These are phyloP conservation scores for Lasiurus borealis DNA, from an alignment of 2,113 vertebrate genomes.

Conservation along the genomic window DNA sequence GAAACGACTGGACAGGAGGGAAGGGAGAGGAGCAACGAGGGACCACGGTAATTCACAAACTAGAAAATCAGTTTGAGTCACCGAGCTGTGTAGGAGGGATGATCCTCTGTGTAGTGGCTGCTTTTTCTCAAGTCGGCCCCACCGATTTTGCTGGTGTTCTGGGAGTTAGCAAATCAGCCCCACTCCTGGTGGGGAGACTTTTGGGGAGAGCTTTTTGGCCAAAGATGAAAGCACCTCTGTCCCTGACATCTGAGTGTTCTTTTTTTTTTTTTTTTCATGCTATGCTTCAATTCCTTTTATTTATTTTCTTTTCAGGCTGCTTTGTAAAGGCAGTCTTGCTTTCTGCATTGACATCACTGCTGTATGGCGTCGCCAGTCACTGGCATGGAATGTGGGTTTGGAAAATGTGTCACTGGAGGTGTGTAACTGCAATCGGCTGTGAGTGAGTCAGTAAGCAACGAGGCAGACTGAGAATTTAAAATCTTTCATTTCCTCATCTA, in stretches of 20 bases:
- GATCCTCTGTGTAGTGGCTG: not conserved
- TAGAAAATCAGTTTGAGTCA: constrained; percentile 66
- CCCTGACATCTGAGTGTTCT: constrained; percentile 15
- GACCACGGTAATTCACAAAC: constrained; percentile 41
- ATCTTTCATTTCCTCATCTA: not conserved
- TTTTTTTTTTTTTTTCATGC: not conserved
- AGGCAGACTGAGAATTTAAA: not conserved
- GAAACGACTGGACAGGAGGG: constrained; percentile 6
- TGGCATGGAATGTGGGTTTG: not conserved
- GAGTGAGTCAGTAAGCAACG: not conserved
- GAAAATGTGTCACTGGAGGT: not conserved
- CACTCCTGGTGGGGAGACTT: not conserved
- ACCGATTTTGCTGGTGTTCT: not conserved
- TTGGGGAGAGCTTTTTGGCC: not conserved
- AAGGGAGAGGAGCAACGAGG: not conserved
- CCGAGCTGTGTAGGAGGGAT: constrained; percentile 36
- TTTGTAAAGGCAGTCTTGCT: constrained; percentile 2
- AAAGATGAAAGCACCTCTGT: constrained; percentile 16
- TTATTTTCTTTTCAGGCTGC: not conserved
- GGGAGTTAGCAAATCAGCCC: not conserved
- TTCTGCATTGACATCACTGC: not conserved
- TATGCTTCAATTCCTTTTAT: not conserved
- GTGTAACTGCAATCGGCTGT: not conserved
- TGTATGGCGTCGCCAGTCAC: not conserved
- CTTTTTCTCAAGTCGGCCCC: constrained; percentile 34